Evolutionary conservation across 2,113 vertebrate genomes (phyloP).

Genomic region (Gobiocypris rarus): DNA sequence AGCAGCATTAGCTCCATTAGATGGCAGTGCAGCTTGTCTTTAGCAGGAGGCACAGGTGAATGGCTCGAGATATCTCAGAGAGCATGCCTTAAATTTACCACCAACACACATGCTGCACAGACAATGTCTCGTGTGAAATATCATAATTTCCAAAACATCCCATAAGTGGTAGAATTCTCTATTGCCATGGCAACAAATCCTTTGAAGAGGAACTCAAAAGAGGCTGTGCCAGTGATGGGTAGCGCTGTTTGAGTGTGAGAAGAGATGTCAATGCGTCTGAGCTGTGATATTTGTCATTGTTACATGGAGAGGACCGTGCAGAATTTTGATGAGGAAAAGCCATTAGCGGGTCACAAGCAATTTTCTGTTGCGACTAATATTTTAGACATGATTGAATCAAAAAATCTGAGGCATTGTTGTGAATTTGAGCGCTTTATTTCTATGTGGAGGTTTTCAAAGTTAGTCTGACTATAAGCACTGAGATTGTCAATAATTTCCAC

Average conservation of each 20-base stretch:
- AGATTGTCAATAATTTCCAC: not conserved
- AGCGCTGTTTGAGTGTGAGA: slow-evolving; percentile 28
- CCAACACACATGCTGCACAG: not conserved
- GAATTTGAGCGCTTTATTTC: slow-evolving; percentile 16
- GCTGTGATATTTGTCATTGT: slow-evolving; percentile 55
- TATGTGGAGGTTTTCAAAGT: not conserved
- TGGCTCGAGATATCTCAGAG: not conserved
- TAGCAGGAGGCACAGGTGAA: slow-evolving; percentile 38
- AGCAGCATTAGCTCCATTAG: slow-evolving; percentile 38
- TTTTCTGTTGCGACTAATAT: slow-evolving; percentile 37
- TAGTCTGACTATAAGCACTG: not conserved
- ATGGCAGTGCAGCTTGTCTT: slow-evolving; percentile 47
- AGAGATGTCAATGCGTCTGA: slow-evolving; percentile 48
- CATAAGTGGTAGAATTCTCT: slow-evolving; percentile 30
- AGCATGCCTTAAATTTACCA: not conserved
- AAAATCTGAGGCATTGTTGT: not conserved
- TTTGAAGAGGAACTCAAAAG: slow-evolving; percentile 38
- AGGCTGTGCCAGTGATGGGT: slow-evolving; percentile 26
- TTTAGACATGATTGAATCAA: not conserved
- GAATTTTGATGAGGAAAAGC: slow-evolving; percentile 54
- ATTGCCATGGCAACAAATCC: slow-evolving; percentile 49
- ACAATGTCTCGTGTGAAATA: not conserved
- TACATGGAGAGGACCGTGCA: slow-evolving; percentile 36
- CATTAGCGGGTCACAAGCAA: slow-evolving; percentile 46
- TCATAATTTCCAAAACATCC: slow-evolving; percentile 27